Conservation (phyloP, 2,888 invertebrate genomes). For the Pristionchus maxplancki region DNA sequence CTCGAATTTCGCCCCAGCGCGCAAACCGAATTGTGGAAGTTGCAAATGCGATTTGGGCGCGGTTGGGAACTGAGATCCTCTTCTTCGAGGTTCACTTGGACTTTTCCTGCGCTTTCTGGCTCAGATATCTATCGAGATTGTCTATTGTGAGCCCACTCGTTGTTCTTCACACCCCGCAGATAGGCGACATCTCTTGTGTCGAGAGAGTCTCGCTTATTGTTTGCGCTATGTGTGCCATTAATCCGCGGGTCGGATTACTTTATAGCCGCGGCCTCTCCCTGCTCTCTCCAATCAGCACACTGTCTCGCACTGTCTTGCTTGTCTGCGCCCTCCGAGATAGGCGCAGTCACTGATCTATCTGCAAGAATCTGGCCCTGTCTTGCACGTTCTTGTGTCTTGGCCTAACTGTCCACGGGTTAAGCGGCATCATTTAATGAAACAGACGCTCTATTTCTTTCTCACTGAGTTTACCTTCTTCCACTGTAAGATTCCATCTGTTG, state of each 20-base stretch:
- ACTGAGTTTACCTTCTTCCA: not conserved
- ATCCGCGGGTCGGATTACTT: constrained; percentile 23
- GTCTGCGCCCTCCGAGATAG: not conserved
- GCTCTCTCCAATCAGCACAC: not conserved
- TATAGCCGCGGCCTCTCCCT: not conserved
- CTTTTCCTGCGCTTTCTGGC: too few species aligned
- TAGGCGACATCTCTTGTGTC: not conserved
- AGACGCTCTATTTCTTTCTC: not conserved
- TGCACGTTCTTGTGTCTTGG: not conserved
- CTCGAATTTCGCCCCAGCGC: not conserved
- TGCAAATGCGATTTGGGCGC: constrained; percentile 15
- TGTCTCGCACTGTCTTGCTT: not conserved
- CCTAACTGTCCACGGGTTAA: too few species aligned
- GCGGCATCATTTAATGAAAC: too few species aligned
- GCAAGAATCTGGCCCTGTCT: not conserved
- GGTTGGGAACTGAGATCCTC: not conserved
- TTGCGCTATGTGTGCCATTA: constrained; percentile 22
- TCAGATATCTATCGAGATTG: too few species aligned
- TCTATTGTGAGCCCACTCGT: too few species aligned
- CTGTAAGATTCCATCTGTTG: not conserved
- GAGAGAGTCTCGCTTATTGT: not conserved
- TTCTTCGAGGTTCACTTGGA: not conserved
- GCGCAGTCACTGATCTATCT: not conserved
- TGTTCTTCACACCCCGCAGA: not conserved
- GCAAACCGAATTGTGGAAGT: constrained; percentile 2